Percentiles rank a stretch among this genome's conserved stretches.
Evolutionary conservation across 2,888 invertebrate genomes (phyloP).

Genomic region (Seladonia tumulorum): DNA sequence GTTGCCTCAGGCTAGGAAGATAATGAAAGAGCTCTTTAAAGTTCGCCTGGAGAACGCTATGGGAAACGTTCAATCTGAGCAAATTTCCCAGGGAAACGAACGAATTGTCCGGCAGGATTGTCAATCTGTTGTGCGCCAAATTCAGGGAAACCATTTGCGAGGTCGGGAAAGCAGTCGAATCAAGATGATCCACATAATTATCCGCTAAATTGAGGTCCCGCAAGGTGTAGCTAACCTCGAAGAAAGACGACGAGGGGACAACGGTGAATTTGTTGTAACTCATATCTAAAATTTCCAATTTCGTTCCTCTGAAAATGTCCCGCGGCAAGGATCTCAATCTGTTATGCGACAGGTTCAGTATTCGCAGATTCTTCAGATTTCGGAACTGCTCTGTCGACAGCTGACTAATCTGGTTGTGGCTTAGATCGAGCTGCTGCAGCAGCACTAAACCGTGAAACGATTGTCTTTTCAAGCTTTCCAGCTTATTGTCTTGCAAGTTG

Average conservation of each 20-base stretch:
- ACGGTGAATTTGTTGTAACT: conserved; percentile 91
- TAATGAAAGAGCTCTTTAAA: conserved; percentile 94
- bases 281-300: conserved; percentile 92
- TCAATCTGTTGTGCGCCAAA: conserved; percentile 92
- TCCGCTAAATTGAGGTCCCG: conserved; percentile 91
- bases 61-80: conserved; percentile 92
- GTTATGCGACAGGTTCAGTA: conserved; percentile 90
- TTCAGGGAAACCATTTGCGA: conserved; percentile 92
- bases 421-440: conserved; percentile 92
- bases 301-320: conserved; percentile 92
- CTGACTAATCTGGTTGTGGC: conserved; percentile 90
- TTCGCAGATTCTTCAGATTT: conserved; percentile 90
- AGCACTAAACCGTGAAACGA: conserved; percentile 91
- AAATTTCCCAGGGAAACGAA: conserved; percentile 92
- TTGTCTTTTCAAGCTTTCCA: conserved; percentile 89
- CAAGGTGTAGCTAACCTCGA: conserved; percentile 92
- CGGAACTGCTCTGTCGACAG: conserved; percentile 93
- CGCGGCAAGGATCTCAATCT: conserved; percentile 90
- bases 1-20: conserved; percentile 91
- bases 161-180: conserved; percentile 94
- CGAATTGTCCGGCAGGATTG: conserved; percentile 94
- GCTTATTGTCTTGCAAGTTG: conserved; percentile 90
- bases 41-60: conserved; percentile 91
- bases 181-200: conserved; percentile 94
- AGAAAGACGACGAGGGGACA: conserved; percentile 92